Conservation (phyloP, 2,113 vertebrate genomes). For the Fregetta grallaria region DNA sequence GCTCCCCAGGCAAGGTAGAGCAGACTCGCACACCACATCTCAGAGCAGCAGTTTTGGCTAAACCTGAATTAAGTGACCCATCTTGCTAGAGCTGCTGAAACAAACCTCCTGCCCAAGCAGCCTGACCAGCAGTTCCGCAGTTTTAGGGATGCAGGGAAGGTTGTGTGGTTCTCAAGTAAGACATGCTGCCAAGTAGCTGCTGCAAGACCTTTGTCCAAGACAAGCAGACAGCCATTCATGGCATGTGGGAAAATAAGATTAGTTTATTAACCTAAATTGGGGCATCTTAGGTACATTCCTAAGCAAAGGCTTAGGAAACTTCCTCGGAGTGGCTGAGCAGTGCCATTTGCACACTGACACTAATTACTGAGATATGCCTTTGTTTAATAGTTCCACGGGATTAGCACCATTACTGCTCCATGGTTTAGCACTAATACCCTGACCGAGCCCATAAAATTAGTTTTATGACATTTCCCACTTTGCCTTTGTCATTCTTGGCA, state of each 20-base stretch:
- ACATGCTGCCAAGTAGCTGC: background rate
- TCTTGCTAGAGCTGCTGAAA: background rate
- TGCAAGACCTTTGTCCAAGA: background rate
- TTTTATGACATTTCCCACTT: constrained; percentile 59
- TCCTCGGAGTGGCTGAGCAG: background rate
- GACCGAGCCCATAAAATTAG: constrained; percentile 45
- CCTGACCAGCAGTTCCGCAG: background rate
- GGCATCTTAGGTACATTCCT: constrained; percentile 27
- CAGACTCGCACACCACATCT: background rate
- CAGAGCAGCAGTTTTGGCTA: background rate
- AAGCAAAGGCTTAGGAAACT: constrained; percentile 11
- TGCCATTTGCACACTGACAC: constrained; percentile 35
- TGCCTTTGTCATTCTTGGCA: constrained; percentile 67
- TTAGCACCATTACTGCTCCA: constrained; percentile 41
- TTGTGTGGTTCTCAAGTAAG: background rate
- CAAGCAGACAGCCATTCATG: background rate
- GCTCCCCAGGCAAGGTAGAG: background rate
- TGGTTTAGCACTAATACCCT: constrained; percentile 37
- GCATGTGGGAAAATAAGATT: constrained; percentile 42
- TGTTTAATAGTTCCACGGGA: constrained; percentile 30
- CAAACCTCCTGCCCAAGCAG: background rate
- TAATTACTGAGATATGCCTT: constrained; percentile 44
- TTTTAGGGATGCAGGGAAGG: background rate
- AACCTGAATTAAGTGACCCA: background rate
- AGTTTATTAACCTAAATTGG: constrained; percentile 41